These are phyloP conservation scores for Leptinotarsa haldemani DNA, from an alignment of 2,888 invertebrate species.

Conservation along the genomic window DNA sequence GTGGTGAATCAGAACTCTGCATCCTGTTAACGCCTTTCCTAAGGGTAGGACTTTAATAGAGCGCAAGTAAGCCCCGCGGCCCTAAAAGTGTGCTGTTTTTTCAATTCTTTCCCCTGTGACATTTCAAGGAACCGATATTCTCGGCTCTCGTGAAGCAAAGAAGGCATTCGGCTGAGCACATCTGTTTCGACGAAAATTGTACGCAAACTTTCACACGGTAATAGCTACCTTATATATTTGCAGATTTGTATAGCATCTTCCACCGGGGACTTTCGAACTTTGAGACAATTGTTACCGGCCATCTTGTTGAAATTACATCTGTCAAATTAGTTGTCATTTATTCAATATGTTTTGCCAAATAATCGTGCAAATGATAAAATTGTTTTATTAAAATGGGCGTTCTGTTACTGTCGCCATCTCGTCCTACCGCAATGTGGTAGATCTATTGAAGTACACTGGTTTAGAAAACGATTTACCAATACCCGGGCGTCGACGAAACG, in stretches of 20 bases:
- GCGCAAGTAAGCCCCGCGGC: neutral
- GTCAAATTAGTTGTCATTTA: too few species aligned
- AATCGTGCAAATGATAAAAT: too few species aligned
- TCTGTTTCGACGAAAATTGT: conserved; percentile 8
- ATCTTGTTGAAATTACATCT: too few species aligned
- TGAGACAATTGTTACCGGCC: too few species aligned
- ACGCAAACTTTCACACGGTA: conserved; percentile 22
- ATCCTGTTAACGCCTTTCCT: conserved; percentile 12
- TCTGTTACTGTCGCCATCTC: too few species aligned
- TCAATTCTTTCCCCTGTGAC: neutral
- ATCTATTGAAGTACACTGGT: too few species aligned
- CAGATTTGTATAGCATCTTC: neutral
- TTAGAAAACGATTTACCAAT: too few species aligned
- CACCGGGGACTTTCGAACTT: too few species aligned
- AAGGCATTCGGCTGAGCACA: neutral
- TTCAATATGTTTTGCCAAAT: too few species aligned
- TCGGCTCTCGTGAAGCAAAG: neutral
- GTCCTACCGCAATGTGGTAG: too few species aligned
- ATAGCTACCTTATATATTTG: neutral
- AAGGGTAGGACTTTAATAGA: conserved; percentile 11
- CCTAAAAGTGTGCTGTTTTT: conserved; percentile 2
- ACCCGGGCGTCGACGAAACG: too few species aligned
- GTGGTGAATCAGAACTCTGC: neutral
- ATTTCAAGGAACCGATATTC: neutral
- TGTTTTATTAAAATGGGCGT: too few species aligned